Evolutionary conservation across 2,113 vertebrate genomes (phyloP), one percentile per base, ranked within the genome.

Genomic region (Bagarius yarrelli): DNA sequence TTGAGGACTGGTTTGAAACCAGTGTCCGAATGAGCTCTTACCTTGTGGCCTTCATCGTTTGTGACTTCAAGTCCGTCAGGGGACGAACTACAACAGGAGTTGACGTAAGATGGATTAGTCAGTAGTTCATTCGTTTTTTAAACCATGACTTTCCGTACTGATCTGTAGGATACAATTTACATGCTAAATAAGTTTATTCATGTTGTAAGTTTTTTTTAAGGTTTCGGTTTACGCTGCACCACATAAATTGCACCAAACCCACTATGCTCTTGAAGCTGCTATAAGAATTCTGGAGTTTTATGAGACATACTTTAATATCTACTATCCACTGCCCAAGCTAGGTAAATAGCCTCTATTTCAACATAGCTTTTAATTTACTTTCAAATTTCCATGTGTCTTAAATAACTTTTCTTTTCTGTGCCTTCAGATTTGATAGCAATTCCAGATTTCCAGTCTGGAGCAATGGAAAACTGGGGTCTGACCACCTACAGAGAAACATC

Each of bases 401-500:
- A 25, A 47, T 52, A 32, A 32, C 52, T 32, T 55, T 76, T 60
- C 34, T 64, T n/a, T 83, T 71, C 12, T 30, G 16, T 30, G 50
- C 8, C 25, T 55, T 75, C 85, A 93, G 93, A 93, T 81, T 85
- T 93, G 76, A 91, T 91, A 71, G 93, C 93, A 8, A 92, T 93
- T 69, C 93, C 93, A n/a, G 93, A 93, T 87, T 93, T 93, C 86
- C 90, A 93, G 89, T 91, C 92, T 0, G 93, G 93, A 47, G 93
- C 93, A 0, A 93, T 93, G 93, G 93, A 93, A 87, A 93, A 93
- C 90, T 93, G 93, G 93, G 93, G 93, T 14, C 86, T 93, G 89
- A 92, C 90, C 78, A 93, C 93, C 21, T 93, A 93, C 84, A 86
- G 93, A 78, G 93, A 93, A 86, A 85, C 90, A 0, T 90, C 84